These are phyloP conservation scores for Clarias magur DNA, from an alignment of 2,113 vertebrate species.

Conservation along the genomic window DNA sequence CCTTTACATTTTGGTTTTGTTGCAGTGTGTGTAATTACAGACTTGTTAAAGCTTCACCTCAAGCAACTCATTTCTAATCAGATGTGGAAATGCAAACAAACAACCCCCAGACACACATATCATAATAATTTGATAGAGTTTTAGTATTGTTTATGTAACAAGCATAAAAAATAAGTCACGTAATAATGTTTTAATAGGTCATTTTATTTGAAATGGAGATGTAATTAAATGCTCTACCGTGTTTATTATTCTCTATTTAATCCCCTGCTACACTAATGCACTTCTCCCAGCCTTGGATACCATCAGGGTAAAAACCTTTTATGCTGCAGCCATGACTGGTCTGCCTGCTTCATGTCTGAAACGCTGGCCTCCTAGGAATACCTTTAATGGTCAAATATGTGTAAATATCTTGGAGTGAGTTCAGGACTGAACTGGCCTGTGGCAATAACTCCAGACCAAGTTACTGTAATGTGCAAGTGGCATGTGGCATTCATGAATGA, in stretches of 20 bases:
- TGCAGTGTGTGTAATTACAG: background rate
- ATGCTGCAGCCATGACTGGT: no score
- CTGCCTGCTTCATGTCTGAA: no score
- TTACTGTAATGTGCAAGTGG: no score
- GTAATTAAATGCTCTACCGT: background rate
- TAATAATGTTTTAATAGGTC: background rate
- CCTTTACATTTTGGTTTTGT: background rate
- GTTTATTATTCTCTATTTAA: background rate
- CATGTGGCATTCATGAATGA: no score
- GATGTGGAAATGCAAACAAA: conserved; percentile 3
- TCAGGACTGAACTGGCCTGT: no score
- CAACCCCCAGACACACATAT: conserved; percentile 7
- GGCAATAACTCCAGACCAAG: no score
- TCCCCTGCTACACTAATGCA: no score
- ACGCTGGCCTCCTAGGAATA: no score
- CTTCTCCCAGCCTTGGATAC: no score
- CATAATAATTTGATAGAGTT: background rate
- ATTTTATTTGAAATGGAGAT: background rate
- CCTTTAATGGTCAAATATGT: no score
- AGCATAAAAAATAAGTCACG: background rate
- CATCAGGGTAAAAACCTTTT: no score
- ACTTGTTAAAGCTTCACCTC: background rate
- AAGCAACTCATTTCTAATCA: conserved; percentile 14
- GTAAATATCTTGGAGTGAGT: no score
- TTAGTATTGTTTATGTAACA: background rate